A percentile compares a stretch with the other conserved stretches of the same genome.
Conservation (phyloP, 2,888 invertebrate genomes). For the Amiota communis region DNA sequence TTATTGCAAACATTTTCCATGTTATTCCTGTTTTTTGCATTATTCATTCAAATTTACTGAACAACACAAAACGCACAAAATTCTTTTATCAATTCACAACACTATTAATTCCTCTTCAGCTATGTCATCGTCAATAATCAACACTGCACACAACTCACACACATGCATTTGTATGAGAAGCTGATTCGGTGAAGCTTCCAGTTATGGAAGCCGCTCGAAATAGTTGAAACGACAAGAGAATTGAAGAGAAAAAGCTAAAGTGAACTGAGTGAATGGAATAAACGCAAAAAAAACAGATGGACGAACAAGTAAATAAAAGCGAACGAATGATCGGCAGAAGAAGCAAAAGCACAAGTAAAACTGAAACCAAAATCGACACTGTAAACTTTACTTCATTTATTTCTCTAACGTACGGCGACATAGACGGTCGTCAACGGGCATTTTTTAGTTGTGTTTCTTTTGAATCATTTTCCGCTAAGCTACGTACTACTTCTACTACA, state of each 20-base stretch:
- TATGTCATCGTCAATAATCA: neutral
- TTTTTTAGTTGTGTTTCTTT: slow-evolving; percentile 4
- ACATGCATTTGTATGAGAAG: neutral
- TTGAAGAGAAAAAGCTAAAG: too few relatives aligned
- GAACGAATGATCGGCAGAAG: slow-evolving; percentile 50
- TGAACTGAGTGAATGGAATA: too few relatives aligned
- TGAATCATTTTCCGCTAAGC: neutral
- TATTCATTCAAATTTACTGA: too few relatives aligned
- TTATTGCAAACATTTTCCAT: neutral
- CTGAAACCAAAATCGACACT: slow-evolving; percentile 42
- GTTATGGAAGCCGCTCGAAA: slow-evolving; percentile 5
- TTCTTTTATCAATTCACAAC: too few relatives aligned
- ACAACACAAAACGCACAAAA: too few relatives aligned
- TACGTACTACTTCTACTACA: neutral
- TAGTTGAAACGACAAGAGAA: too few relatives aligned
- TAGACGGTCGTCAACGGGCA: neutral
- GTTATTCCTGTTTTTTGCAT: too few relatives aligned
- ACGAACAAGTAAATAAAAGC: neutral
- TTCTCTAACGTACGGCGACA: slow-evolving; percentile 54
- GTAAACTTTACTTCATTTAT: slow-evolving; percentile 44
- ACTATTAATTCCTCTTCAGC: too few relatives aligned
- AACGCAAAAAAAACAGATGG: neutral
- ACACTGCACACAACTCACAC: neutral
- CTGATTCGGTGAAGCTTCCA: neutral
- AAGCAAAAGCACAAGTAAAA: slow-evolving; percentile 52